phyloP scores from a whole-genome alignment of 30 jellyfish, hydroid and myxozoan species.

The Hydractinia echinata region DNA sequence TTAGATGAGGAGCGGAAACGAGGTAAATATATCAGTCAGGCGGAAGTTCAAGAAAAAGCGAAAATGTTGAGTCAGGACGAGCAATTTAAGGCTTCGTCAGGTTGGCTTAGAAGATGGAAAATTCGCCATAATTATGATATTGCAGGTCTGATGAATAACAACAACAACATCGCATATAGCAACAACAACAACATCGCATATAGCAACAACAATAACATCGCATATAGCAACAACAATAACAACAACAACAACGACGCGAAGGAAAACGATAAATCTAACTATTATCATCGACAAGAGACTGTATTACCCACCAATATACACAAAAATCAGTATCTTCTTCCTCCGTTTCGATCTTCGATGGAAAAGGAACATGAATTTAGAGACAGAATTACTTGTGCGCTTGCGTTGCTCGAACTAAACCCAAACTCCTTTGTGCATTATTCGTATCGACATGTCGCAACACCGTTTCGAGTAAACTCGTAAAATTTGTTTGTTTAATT shows the following conservation, averaged over 20 bases:
- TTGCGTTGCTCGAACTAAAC: slow-evolving; percentile 71
- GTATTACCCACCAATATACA: neutral
- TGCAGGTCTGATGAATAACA: neutral
- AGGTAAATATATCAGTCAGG: slow-evolving; percentile 16
- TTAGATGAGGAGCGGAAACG: slow-evolving; percentile 12
- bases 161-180: neutral
- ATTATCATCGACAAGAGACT: neutral
- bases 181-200: slow-evolving; percentile 5
- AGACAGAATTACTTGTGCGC: slow-evolving; percentile 74
- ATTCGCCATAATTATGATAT: slow-evolving; percentile 38
- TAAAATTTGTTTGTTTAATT: too few relatives aligned
- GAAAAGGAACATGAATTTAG: slow-evolving; percentile 80
- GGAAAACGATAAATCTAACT: neutral
- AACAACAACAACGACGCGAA: neutral
- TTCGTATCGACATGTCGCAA: too few relatives aligned
- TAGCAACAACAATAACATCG: neutral
- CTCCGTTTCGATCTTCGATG: slow-evolving; percentile 3
- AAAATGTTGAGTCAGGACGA: slow-evolving; percentile 42
- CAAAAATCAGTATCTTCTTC: neutral
- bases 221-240: neutral
- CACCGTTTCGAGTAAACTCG: too few relatives aligned
- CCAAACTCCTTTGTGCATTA: neutral
- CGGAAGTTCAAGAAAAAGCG: slow-evolving; percentile 43
- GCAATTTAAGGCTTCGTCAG: slow-evolving; percentile 45
- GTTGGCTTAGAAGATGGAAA: slow-evolving; percentile 69